Evolutionary conservation across 2,797 vertebrate species (phyloP).

Genomic region (Malurus splendens): DNA sequence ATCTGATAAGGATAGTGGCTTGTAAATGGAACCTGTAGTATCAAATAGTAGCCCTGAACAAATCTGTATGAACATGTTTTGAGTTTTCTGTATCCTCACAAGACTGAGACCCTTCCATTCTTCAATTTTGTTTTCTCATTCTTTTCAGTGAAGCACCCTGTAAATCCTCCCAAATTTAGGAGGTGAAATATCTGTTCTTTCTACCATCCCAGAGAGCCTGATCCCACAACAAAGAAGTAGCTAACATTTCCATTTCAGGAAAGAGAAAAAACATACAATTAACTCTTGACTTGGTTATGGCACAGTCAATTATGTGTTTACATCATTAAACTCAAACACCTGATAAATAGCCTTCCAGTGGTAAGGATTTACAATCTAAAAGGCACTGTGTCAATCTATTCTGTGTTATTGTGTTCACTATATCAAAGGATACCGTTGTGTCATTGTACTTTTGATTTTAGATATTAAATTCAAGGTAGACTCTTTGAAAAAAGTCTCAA

Average conservation of each 20-base stretch:
- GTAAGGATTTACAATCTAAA: background rate
- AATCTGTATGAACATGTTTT: background rate
- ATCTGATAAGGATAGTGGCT: background rate
- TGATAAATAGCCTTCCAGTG: background rate
- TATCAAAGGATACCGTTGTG: background rate
- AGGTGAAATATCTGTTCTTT: background rate
- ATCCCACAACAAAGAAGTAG: background rate
- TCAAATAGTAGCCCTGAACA: background rate
- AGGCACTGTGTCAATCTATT: background rate
- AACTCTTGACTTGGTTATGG: background rate
- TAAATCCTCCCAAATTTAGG: background rate
- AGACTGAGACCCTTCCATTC: background rate
- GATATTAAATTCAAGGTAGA: background rate
- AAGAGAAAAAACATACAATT: background rate
- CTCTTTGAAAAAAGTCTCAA: background rate
- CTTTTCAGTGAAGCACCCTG: background rate
- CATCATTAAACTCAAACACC: background rate
- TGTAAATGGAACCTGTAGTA: background rate
- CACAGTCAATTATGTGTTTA: background rate
- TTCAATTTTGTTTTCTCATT: background rate
- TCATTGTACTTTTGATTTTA: background rate
- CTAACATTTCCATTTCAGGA: background rate
- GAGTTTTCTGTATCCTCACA: background rate
- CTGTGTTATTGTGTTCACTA: background rate
- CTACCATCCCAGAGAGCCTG: fast-evolving